Evolutionary conservation across 2,888 invertebrate species (phyloP).

Genomic region (Zonitis immaculata): DNA sequence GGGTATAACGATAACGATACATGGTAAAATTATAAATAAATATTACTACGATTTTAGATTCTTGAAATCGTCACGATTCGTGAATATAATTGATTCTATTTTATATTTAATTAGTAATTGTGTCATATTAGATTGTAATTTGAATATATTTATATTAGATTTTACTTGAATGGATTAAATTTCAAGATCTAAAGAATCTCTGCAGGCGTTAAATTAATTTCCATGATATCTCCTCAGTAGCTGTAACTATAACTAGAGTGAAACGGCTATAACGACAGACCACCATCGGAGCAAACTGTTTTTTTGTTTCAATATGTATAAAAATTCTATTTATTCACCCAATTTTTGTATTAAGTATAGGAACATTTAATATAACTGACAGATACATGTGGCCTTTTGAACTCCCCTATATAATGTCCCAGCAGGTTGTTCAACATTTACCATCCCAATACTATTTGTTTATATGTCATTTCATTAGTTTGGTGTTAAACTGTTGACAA

Average conservation of each 20-base stretch:
- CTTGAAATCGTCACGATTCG: no score
- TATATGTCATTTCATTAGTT: not conserved
- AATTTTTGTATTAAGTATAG: no score
- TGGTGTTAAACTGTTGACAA: not conserved
- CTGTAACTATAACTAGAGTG: not conserved
- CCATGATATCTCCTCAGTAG: not conserved
- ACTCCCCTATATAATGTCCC: not conserved
- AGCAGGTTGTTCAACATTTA: not conserved
- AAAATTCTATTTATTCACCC: no score
- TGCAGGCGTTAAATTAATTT: constrained; percentile 6
- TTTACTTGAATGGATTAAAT: not conserved
- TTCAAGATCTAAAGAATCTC: constrained; percentile 1
- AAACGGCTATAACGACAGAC: constrained; percentile 1
- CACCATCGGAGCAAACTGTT: not conserved
- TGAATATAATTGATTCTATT: not conserved
- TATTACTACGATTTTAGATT: no score
- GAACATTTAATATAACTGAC: not conserved
- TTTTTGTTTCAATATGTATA: no score
- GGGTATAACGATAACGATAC: no score
- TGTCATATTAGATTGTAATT: not conserved
- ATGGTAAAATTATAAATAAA: no score
- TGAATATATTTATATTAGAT: not conserved
- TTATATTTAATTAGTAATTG: not conserved
- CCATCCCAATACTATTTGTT: not conserved
- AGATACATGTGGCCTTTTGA: not conserved